Evolutionary conservation across 1,140 invertebrate genomes (phyloP).

Genomic region (Probaryconus sp.): DNA sequence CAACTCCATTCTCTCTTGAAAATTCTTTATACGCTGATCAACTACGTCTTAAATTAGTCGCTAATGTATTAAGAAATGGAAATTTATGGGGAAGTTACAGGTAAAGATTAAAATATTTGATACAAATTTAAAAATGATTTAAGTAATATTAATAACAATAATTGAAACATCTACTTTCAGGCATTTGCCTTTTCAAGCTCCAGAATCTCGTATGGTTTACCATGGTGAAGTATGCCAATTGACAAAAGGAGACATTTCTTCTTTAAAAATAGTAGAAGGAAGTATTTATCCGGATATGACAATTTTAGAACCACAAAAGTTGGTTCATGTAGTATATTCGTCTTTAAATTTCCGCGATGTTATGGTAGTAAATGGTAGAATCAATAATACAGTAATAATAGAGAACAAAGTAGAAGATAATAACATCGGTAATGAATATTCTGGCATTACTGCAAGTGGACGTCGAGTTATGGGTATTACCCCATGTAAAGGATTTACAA

Average conservation of each 20-base stretch:
- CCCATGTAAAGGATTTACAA: constrained; percentile 80
- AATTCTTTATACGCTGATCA: constrained; percentile 82
- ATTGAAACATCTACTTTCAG: no score
- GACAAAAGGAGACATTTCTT: constrained; percentile 90
- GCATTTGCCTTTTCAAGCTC: constrained; percentile 17
- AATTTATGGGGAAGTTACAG: constrained; percentile 88
- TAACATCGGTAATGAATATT: constrained; percentile 86
- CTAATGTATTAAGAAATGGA: constrained; percentile 84
- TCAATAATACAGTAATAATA: constrained; percentile 81
- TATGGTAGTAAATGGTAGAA: constrained; percentile 86
- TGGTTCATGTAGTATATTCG: constrained; percentile 81
- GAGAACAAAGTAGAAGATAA: constrained; percentile 81
- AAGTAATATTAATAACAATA: no score
- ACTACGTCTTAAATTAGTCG: constrained; percentile 84
- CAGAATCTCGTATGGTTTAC: constrained; percentile 61
- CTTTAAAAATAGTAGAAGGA: constrained; percentile 89
- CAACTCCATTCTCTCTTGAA: constrained; percentile 82
- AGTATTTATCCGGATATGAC: no score
- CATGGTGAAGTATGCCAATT: constrained; percentile 89
- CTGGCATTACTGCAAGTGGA: constrained; percentile 80
- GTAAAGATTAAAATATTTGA: no score
- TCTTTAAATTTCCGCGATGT: constrained; percentile 88
- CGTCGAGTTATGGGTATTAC: constrained; percentile 86
- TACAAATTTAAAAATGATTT: no score
- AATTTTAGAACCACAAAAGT: constrained; percentile 64